Evolutionary conservation across 2,797 vertebrate species (phyloP).

Genomic region (Pseudochirops cupreus): DNA sequence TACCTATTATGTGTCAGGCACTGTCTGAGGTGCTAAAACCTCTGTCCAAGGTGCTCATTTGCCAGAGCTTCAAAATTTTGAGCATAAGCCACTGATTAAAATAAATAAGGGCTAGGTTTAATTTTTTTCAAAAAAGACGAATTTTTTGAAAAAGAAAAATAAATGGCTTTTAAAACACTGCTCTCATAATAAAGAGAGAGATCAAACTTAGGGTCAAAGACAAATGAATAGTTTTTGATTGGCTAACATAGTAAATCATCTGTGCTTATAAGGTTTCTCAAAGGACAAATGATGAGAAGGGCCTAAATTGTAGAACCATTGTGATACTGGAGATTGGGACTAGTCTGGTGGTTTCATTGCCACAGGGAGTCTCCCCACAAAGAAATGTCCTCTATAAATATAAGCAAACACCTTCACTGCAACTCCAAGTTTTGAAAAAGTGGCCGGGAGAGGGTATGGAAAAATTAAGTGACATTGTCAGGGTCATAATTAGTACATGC

Average conservation of each 20-base stretch:
- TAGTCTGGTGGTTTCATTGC: too few species aligned
- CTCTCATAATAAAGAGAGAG: neutral
- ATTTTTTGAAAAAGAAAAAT: slow-evolving; percentile 15
- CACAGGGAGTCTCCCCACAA: too few species aligned
- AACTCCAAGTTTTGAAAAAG: too few species aligned
- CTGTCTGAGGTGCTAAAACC: neutral
- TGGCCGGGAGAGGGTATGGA: too few species aligned
- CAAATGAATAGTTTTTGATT: slow-evolving; percentile 15
- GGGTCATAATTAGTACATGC: too few species aligned
- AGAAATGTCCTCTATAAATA: too few species aligned
- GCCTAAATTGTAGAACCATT: slow-evolving; percentile 19
- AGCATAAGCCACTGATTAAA: slow-evolving; percentile 4
- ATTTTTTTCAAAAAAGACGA: slow-evolving; percentile 17
- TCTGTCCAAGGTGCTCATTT: neutral
- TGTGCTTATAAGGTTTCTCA: neutral
- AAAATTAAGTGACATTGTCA: too few species aligned
- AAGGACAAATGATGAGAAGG: slow-evolving; percentile 19
- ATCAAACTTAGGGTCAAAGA: slow-evolving; percentile 33
- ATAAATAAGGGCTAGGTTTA: slow-evolving; percentile 20
- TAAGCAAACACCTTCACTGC: too few species aligned
- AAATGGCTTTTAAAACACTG: slow-evolving; percentile 47
- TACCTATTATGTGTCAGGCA: neutral
- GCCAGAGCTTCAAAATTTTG: slow-evolving; percentile 19
- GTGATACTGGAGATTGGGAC: slow-evolving; percentile 10
- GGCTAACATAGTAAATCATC: slow-evolving; percentile 39